These are phyloP conservation scores for Dione juno DNA, from an alignment of 2,888 invertebrate species.

Conservation along the genomic window DNA sequence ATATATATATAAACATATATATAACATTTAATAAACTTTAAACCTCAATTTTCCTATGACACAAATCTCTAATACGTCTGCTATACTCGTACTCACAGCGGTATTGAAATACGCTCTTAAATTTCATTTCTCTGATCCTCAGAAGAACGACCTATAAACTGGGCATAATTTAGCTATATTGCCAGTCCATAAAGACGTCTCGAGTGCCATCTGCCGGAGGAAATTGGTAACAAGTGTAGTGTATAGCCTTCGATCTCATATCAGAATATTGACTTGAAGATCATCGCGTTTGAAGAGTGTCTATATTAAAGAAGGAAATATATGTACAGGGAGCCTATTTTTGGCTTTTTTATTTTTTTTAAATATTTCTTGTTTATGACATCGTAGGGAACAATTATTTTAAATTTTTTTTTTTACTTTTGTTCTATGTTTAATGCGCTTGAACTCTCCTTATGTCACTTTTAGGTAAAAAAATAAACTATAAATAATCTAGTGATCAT, in stretches of 20 bases:
- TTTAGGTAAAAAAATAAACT: too few species aligned
- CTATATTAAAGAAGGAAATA: constrained; percentile 1
- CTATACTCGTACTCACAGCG: neutral
- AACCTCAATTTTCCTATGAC: neutral
- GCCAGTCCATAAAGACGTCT: constrained; percentile 38
- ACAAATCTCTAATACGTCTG: neutral
- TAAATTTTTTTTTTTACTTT: too few species aligned
- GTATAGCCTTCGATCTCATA: constrained; percentile 32
- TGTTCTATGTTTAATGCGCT: too few species aligned
- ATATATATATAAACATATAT: too few species aligned
- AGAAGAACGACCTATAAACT: constrained; percentile 31
- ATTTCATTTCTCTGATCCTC: constrained; percentile 34
- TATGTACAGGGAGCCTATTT: neutral
- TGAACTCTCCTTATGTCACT: too few species aligned
- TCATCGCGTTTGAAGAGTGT: constrained; percentile 4
- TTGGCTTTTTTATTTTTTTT: too few species aligned
- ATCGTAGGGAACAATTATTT: too few species aligned
- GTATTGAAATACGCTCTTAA: constrained; percentile 21
- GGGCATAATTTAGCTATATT: constrained; percentile 36
- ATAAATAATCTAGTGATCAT: too few species aligned
- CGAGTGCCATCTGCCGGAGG: constrained; percentile 31
- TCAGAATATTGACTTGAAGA: constrained; percentile 29
- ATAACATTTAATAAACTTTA: too few species aligned
- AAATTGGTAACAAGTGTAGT: constrained; percentile 34
- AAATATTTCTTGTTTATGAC: too few species aligned